These are phyloP conservation scores for Nemurella pictetii DNA, from an alignment of 2,888 invertebrate species.

Conservation along the genomic window DNA sequence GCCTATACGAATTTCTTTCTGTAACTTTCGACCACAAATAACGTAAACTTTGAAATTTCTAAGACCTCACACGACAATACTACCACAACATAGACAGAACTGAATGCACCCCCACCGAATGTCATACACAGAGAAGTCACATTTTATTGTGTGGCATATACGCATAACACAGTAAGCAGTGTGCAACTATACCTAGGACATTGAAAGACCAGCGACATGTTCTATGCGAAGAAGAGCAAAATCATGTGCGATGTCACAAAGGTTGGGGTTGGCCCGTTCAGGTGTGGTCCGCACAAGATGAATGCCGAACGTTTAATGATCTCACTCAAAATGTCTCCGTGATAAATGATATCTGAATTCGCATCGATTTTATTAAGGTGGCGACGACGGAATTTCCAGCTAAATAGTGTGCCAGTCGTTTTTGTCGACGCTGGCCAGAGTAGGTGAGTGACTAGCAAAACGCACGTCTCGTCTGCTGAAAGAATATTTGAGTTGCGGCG, in stretches of 20 bases:
- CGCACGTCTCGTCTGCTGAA: neutral
- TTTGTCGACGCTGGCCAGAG: neutral
- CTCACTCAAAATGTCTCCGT: neutral
- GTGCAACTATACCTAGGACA: too few relatives aligned
- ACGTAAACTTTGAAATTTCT: conserved; percentile 2
- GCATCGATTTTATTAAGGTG: neutral
- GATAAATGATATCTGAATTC: neutral
- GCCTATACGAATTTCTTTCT: neutral
- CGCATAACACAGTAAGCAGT: neutral
- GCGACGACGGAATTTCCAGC: neutral
- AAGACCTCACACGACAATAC: conserved; percentile 27
- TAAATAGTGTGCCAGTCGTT: neutral
- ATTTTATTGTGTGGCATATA: neutral
- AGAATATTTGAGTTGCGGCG: neutral
- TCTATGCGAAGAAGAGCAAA: neutral
- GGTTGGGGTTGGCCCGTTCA: neutral
- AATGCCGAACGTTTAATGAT: neutral
- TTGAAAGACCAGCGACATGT: neutral
- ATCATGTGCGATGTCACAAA: neutral
- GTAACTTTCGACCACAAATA: conserved; percentile 18
- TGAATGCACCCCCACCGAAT: conserved; percentile 13
- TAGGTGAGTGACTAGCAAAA: neutral
- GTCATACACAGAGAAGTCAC: neutral
- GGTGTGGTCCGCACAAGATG: neutral
- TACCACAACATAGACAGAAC: neutral